Evolutionary conservation across 2,113 vertebrate species (phyloP).

Genomic region (Tiliqua scincoides): DNA sequence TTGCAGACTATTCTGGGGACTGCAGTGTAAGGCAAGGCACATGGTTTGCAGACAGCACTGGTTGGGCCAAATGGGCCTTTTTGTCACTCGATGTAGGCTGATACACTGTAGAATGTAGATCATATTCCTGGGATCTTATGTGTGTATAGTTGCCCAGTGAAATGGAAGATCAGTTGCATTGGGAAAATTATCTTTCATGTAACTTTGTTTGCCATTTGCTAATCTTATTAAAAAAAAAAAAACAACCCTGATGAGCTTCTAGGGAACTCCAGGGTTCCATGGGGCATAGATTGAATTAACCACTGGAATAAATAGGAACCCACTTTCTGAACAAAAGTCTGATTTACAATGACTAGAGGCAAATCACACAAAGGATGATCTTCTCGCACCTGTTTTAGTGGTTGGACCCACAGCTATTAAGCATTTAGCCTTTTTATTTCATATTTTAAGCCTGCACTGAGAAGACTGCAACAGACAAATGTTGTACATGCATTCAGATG

Average conservation of each 20-base stretch:
- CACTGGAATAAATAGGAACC: neutral
- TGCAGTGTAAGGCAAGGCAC: too few species aligned
- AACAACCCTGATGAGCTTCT: neutral
- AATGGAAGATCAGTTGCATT: neutral
- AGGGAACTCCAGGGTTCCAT: neutral
- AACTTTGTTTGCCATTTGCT: neutral
- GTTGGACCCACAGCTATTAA: neutral
- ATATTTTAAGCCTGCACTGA: neutral
- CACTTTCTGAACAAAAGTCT: neutral
- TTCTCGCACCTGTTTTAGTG: neutral
- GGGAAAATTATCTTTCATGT: neutral
- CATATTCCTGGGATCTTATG: too few species aligned
- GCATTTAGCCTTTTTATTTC: accelerated
- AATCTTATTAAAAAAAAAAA: too few species aligned
- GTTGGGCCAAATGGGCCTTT: neutral
- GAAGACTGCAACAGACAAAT: too few species aligned
- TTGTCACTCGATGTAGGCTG: too few species aligned
- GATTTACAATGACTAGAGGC: neutral
- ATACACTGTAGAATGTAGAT: neutral
- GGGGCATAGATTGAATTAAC: neutral
- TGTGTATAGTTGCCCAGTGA: neutral
- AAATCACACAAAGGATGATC: neutral
- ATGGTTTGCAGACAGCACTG: neutral
- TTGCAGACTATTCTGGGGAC: too few species aligned
- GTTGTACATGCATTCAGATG: too few species aligned